Percentiles rank a stretch among this genome's conserved stretches.
phyloP scores from a whole-genome alignment of 2,888 invertebrate genomes.

The Bimastos eiseni region DNA sequence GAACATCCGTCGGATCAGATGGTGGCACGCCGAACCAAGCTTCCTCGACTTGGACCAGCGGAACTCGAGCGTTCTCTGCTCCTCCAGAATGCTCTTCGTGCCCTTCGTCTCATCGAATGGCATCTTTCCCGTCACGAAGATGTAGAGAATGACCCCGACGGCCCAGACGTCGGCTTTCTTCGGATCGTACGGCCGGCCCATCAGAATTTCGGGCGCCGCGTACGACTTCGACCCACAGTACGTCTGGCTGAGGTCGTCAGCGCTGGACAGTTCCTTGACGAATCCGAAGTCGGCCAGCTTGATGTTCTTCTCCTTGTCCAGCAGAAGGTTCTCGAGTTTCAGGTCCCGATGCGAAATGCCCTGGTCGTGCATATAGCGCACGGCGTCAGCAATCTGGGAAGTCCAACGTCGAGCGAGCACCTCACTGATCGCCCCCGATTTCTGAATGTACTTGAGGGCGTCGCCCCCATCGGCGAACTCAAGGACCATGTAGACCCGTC shows the following conservation, averaged over 20 bases:
- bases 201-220: slow-evolving; percentile 63
- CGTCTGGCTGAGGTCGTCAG: slow-evolving; percentile 61
- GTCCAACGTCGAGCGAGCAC: slow-evolving; percentile 56
- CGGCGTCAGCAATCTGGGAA: slow-evolving; percentile 50
- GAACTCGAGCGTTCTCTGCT: slow-evolving; percentile 54
- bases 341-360: slow-evolving; percentile 65
- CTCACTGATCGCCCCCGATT: slow-evolving; percentile 60
- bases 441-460: slow-evolving; percentile 62
- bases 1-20: slow-evolving; percentile 52
- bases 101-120: slow-evolving; percentile 63
- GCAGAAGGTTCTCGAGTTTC: slow-evolving; percentile 65
- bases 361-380: slow-evolving; percentile 61
- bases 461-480: slow-evolving; percentile 63
- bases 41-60: slow-evolving; percentile 50
- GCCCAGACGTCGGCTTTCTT: slow-evolving; percentile 65
- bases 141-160: slow-evolving; percentile 63
- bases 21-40: slow-evolving; percentile 49
- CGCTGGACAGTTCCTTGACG: slow-evolving; percentile 51
- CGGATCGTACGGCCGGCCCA: slow-evolving; percentile 64
- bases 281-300: slow-evolving; percentile 65
- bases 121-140: slow-evolving; percentile 64
- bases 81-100: slow-evolving; percentile 55
- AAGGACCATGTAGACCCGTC: slow-evolving; percentile 60
- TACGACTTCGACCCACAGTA: slow-evolving; percentile 66
- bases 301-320: slow-evolving; percentile 61